Evolutionary conservation across 2,797 vertebrate species (phyloP), one percentile per base, ranked within the genome.

Genomic region (Myotis planiceps): DNA sequence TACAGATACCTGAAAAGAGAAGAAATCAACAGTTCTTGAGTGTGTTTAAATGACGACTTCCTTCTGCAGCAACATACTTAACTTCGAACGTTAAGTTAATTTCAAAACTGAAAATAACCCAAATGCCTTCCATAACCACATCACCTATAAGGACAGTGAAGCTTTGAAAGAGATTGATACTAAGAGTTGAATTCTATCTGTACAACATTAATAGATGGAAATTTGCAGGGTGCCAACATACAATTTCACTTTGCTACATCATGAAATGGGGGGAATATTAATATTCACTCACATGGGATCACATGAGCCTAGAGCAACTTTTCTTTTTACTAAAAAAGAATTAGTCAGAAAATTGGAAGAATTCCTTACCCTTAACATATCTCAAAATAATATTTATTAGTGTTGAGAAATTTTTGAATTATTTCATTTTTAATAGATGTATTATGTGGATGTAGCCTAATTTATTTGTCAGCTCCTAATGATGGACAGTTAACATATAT

Each of bases 1-100:
- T 99, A 97, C 99, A 99, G 97, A 99, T 99, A 97, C 99, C 99
- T 99, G 95, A 88, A 97, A 95, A 94, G 39, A 81, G 92, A 74
- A 97, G 66, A 95, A 92, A 72, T 37, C 39, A 81, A 0, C 2
- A 74, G 65, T 65, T 81, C 9, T 42, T 88, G 2, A 10, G 88
- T 23, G 1, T 89, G 0, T 60, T 93, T 88, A 71, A 84, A 34
- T 37, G 6, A 84, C 79, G 6, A 32, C 14, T 25, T 86, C 63
- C 25, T 1, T 60, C 66, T 39, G 34, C 55, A 82, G 16, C 13
- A 94, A 90, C 23, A 25, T 8, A 47, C 2, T 71, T 45, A 42
- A 90, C 3, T 69, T 29, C 10, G 8, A 25, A 53, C 2, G 72
- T 37, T 16, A 76, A 80, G 66, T 49, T 80, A 58, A 49, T 90